Evolutionary conservation across 2,797 vertebrate species (phyloP), one percentile per base, ranked within the genome.

Genomic region (Discoglossus pictus): DNA sequence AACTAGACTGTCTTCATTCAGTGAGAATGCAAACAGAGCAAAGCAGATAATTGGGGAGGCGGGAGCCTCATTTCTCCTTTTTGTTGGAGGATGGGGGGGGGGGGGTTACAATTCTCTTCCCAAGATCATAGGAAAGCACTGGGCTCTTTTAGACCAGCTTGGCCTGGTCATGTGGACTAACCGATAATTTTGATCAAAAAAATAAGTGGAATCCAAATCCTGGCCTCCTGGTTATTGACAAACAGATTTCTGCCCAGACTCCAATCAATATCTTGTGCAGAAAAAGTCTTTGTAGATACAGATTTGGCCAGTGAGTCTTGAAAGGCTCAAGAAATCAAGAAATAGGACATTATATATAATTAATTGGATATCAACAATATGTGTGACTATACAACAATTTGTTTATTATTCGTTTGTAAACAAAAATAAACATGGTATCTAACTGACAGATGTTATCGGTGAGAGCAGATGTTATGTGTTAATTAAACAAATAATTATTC

Each of bases 21-120:
- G 12, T 44, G 35, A 7, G 79, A 74, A 66, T 51, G 36, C 34
- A 62, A 62, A 62, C 68, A 62, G 66, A 75, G 60, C 75, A 71
- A 77, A 63, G 1, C 6, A 13, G 48, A 36, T 73, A 65, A 74
- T 66, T 69, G 84, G 71, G 68, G 73, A 77, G 78, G 77, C 78
- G 80, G 67, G 51, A 13, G 7, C 1, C 16, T 2, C 12, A 18
- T 16, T 64, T 12, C 40, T 40, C 42, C 11, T n/a, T 23, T 40
- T 36, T 43, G 40, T 7, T 25, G 35, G 31, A 53, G 48, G 25
- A 39, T 21, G 23, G 43, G 38, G 20, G 38, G 65, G 24, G 55
- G 27, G 63, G 3, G 20, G 27, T 7, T 21, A 44, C 20, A 21
- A 60, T 42, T 43, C 10, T 13, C 35, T 48, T 18, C n/a, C 11